Base-by-base conservation (phyloP, 1,140 invertebrate species). In the Drosophila carrolli region DNA sequence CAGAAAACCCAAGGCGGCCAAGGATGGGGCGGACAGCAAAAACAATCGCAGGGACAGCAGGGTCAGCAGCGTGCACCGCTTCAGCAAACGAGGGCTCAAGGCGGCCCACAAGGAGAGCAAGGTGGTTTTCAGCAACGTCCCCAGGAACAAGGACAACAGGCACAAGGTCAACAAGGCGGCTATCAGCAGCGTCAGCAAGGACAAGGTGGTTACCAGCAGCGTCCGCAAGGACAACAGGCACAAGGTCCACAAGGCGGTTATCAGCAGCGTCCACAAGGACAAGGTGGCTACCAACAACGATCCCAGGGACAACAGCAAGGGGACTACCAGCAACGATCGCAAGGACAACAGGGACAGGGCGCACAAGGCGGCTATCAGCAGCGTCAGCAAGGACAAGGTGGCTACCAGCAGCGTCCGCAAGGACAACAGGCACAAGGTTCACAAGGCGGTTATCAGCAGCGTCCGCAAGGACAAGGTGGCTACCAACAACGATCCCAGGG, bases 11-110 rank as follows among this genome's bases (percentile, higher is more conserved):
- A 56, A 29, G 8, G 29, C 14, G 32, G 19, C 14, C 44, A 66
- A 56, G 60, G 59, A 19, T 50, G 46, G 63, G 65, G 59, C 4
- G 29, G 67, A 27, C 61, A 72, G 37, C 60, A 55, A 11, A 19
- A 46, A 23, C 19, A 14, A 23, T 19, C 44, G 6, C 23, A 43
- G 6, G n/a, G 40, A 2, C 40, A 44, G 6, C 55, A 43, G 5
- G 13, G 16, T 14, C 32, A 56, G n/a, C 61, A 57, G 13, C 13
- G 35, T 8, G 9, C 59, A 13, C 32, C 62, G 19, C 13, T 40
- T 10, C 47, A 63, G 27, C 40, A 35, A 44, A 41, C 32, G 6
- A 14, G 19, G 19, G 40, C 40, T 14, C 40, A 23, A 23, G 23
- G 23, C 19, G 19, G 19, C 19, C 19, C 19, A 5, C 29, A 32